These are phyloP conservation scores for Callocephalon fimbriatum DNA, from an alignment of 2,113 vertebrate genomes.

Conservation along the genomic window DNA sequence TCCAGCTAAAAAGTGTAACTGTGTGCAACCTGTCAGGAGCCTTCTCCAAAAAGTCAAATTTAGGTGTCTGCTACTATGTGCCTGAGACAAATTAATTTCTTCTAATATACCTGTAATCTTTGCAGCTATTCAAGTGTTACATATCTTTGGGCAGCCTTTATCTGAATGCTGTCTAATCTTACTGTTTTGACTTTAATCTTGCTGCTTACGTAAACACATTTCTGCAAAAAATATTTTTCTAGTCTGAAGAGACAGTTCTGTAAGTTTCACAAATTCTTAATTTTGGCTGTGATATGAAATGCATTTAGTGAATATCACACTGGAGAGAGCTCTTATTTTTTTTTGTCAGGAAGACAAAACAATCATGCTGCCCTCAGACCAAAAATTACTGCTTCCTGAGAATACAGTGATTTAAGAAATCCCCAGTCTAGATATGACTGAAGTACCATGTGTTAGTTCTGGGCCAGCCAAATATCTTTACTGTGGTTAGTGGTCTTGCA, in stretches of 20 bases:
- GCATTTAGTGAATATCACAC: background rate
- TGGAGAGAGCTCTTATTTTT: background rate
- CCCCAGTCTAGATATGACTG: conserved; percentile 1
- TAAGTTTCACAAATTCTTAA: background rate
- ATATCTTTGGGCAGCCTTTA: background rate
- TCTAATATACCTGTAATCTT: background rate
- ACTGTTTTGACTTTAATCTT: background rate
- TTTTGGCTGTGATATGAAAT: background rate
- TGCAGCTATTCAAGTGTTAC: background rate
- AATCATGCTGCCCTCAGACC: background rate
- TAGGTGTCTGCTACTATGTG: background rate
- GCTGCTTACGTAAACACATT: background rate
- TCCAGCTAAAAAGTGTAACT: no score
- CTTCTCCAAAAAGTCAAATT: background rate
- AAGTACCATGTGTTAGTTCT: conserved; percentile 12
- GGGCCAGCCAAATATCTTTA: background rate
- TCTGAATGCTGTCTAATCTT: background rate
- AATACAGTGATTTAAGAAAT: background rate
- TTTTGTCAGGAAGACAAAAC: background rate
- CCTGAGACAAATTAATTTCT: background rate
- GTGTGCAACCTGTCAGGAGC: no score
- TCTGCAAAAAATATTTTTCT: background rate
- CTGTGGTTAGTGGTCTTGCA: conserved; percentile 16
- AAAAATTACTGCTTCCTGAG: background rate
- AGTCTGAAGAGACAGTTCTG: background rate